Evolutionary conservation across 2,888 invertebrate species (phyloP), one percentile per base, ranked within the genome.

Genomic region (Cryptocephalus primarius): DNA sequence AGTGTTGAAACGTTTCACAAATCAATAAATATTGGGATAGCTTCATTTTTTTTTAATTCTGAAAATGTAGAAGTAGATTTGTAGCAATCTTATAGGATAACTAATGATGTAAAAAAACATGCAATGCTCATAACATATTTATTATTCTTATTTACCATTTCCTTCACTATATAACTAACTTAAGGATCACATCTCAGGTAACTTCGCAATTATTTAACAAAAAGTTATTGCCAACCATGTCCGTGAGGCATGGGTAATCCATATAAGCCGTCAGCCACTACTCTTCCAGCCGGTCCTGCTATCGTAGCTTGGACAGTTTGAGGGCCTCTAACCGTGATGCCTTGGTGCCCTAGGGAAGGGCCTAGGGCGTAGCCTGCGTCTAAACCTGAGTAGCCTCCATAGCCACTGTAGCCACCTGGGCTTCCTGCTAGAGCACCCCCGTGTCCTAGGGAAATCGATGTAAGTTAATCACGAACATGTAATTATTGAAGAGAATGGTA

Each of bases 261-360:
- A 48, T 62, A 58, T 59, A 71, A 14, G 62, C 72, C 53, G 57
- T 70, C 51, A 65, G 73, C 59, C 22, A 57, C 58, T 22, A 62
- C 53, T 53, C 59, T 56, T 39, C 63, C 63, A 43, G 62, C 50
- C 36, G 62, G 62, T 34, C 63, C 63, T 33, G 57, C 49, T 42
- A 63, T 62, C 43, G 59, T 58, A 40, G 60, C 62, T 14, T 61
- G 62, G 9, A 60, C 62, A 42, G 62, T 59, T 33, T 50, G 53
- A 2, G 61, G 61, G 33, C 63, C 62, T 42, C 48, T 54, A 10
- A 61, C 55, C 10, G 56, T 46, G 1, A 60, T 58, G 22, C 59
- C 60, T 43, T 55, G 53, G 40, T 52, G 47, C 32, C 52, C 52
- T 33, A 42, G 43, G 9, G 41, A 32, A 13, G 47, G 40, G 9